Conservation (phyloP, 2,888 invertebrate genomes). For the Agrochola circellaris region DNA sequence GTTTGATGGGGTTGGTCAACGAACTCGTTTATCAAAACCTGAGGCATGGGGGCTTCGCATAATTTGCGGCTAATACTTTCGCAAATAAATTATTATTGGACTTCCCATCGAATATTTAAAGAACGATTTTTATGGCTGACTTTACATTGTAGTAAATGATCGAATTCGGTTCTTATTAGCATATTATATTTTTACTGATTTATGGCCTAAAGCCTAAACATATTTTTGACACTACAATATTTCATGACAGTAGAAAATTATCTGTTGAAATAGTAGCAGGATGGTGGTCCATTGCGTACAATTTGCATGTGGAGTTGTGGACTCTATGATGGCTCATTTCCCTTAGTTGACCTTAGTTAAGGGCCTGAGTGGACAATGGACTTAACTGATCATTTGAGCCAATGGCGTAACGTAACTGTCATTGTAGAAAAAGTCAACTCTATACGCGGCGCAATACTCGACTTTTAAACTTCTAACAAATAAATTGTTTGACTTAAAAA, state of each 20-base stretch:
- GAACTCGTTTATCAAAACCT: slow-evolving; percentile 53
- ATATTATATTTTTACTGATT: slow-evolving; percentile 23
- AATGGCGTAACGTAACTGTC: slow-evolving; percentile 40
- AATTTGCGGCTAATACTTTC: slow-evolving; percentile 41
- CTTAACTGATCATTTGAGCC: slow-evolving; percentile 34
- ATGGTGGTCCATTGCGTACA: slow-evolving; percentile 33
- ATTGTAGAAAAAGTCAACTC: slow-evolving; percentile 2
- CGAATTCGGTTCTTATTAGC: slow-evolving; percentile 42
- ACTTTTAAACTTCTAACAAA: slow-evolving; percentile 13
- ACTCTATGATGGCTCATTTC: slow-evolving; percentile 56
- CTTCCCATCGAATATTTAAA: slow-evolving; percentile 31
- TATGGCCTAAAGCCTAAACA: slow-evolving; percentile 3
- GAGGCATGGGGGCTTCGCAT: slow-evolving; percentile 34
- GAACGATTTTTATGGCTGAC: slow-evolving; percentile 53
- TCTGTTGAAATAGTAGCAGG: slow-evolving; percentile 22
- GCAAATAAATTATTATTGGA: slow-evolving; percentile 56
- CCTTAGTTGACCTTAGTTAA: slow-evolving; percentile 61
- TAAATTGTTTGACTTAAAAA: not conserved
- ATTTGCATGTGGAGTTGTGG: slow-evolving; percentile 34
- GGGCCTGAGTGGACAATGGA: slow-evolving; percentile 45
- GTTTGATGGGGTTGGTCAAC: slow-evolving; percentile 33
- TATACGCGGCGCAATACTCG: not conserved
- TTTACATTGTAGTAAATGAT: slow-evolving; percentile 54
- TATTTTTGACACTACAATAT: not conserved
- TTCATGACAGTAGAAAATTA: not conserved